These are phyloP conservation scores for Sebastes nivosus DNA, from an alignment of 2,797 vertebrate species.

Conservation along the genomic window DNA sequence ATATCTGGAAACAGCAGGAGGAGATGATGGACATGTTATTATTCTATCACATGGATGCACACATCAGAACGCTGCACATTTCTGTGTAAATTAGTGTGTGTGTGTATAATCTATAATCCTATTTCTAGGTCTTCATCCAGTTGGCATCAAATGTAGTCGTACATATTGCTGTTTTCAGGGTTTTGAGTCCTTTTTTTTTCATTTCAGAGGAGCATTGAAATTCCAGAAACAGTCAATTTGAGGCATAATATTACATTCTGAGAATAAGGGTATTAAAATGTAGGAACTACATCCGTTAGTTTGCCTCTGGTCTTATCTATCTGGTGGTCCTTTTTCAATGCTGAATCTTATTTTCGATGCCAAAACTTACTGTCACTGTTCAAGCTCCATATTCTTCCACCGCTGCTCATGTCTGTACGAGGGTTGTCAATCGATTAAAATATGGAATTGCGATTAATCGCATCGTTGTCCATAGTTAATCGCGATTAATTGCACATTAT, in stretches of 20 bases:
- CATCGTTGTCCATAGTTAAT: too few species aligned
- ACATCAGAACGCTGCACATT: not conserved
- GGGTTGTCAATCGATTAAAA: too few species aligned
- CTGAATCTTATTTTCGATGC: too few species aligned
- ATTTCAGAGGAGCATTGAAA: not conserved
- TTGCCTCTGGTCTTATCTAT: too few species aligned
- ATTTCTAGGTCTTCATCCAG: not conserved
- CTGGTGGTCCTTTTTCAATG: too few species aligned
- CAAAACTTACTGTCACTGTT: too few species aligned
- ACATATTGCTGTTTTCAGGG: not conserved
- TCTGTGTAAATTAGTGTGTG: not conserved
- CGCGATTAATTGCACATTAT: too few species aligned
- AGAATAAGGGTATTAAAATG: too few species aligned
- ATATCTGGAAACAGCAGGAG: slow-evolving; percentile 17
- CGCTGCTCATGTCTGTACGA: too few species aligned
- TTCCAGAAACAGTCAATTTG: not conserved
- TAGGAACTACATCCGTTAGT: too few species aligned
- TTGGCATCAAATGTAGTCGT: not conserved
- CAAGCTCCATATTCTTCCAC: too few species aligned
- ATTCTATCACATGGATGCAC: not conserved
- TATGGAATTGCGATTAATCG: too few species aligned
- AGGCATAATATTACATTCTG: not conserved
- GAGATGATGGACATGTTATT: slow-evolving; percentile 6
- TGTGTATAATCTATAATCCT: not conserved
- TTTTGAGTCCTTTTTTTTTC: not conserved